Conservation (phyloP, 2,113 vertebrate genomes). For the Vanacampus margaritifer region DNA sequence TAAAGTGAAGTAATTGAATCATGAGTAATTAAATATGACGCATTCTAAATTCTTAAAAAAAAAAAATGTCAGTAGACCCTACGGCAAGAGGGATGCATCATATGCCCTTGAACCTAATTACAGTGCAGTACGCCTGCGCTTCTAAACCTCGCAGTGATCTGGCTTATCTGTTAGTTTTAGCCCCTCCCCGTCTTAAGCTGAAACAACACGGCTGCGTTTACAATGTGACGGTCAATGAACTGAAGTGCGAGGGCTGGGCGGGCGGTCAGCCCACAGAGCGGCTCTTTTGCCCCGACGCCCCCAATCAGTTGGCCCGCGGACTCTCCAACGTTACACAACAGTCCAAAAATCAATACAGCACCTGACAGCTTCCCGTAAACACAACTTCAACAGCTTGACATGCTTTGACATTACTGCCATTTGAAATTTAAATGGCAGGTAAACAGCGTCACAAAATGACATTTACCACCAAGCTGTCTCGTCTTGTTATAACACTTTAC, state of each 20-base stretch:
- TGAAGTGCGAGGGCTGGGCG: conserved; percentile 22
- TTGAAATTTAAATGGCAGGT: neutral
- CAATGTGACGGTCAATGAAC: conserved; percentile 60
- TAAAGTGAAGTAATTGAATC: neutral
- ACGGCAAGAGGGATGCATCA: conserved; percentile 51
- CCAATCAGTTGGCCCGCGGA: neutral
- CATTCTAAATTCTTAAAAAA: neutral
- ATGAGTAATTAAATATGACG: neutral
- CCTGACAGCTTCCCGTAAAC: neutral
- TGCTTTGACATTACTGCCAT: neutral
- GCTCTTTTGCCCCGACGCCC: neutral
- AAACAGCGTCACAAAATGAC: neutral
- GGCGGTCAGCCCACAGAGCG: neutral
- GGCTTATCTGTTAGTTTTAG: conserved; percentile 70
- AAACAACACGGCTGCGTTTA: conserved; percentile 60
- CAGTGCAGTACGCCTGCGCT: conserved; percentile 55
- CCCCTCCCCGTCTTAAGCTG: conserved; percentile 65
- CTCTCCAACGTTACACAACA: neutral
- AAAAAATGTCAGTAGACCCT: conserved; percentile 16
- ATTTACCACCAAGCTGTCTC: neutral
- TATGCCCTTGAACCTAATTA: conserved; percentile 74
- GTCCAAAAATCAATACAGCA: neutral
- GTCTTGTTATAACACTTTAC: too few relatives aligned
- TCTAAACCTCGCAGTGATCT: conserved; percentile 60
- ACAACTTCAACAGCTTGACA: neutral